Evolutionary conservation across 2,888 invertebrate genomes (phyloP).

Genomic region (Athalia cordata): DNA sequence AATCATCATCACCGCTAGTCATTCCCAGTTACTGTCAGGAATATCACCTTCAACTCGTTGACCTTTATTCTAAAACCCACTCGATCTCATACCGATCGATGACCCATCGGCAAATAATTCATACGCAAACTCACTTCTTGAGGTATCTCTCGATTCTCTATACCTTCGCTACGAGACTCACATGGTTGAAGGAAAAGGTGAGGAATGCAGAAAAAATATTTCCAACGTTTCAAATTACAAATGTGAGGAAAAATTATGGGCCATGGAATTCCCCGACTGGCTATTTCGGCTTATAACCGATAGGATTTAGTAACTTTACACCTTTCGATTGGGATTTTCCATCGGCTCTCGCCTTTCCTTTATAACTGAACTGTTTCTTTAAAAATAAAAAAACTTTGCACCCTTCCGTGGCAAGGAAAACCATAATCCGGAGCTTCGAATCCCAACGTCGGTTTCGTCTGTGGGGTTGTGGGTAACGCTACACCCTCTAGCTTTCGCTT

Average conservation of each 20-base stretch:
- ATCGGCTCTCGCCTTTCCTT: not conserved
- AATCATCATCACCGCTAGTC: not conserved
- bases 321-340: not conserved
- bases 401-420: not conserved
- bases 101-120: not conserved
- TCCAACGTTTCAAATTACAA: not conserved
- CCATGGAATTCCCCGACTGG: not conserved
- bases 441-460: not conserved
- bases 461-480: not conserved
- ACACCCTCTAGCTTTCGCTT: not conserved
- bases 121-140: not conserved
- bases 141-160: too few species aligned
- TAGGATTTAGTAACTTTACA: constrained; percentile 25
- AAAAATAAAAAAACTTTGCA: not conserved
- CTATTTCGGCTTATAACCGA: not conserved
- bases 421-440: not conserved
- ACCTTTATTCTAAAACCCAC: not conserved
- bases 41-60: constrained; percentile 18
- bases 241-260: not conserved
- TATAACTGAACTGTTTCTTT: not conserved
- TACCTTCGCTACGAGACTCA: too few species aligned
- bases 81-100: constrained; percentile 1
- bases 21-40: not conserved
- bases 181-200: too few species aligned
- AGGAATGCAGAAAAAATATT: too few species aligned